Percentiles rank a stretch among this genome's conserved stretches.
Conservation (phyloP, 2,888 invertebrate genomes). For the Agonopterix heracliana region DNA sequence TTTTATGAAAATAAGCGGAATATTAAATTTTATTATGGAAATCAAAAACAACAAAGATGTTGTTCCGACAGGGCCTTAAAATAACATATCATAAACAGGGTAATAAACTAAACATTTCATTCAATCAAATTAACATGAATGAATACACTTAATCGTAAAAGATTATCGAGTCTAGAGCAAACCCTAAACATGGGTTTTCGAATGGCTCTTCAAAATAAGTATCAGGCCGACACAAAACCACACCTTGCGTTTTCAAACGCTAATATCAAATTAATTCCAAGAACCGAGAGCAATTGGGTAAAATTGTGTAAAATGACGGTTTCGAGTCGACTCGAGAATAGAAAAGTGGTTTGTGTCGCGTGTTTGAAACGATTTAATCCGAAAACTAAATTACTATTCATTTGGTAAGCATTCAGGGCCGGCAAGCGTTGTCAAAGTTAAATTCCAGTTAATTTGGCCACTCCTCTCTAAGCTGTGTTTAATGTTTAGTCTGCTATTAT, state of each 20-base stretch:
- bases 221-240: constrained; percentile 62
- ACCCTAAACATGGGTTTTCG: constrained; percentile 60
- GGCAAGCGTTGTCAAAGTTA: constrained; percentile 64
- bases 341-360: constrained; percentile 75
- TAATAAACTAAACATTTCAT: constrained; percentile 23
- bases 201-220: constrained; percentile 67
- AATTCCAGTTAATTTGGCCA: constrained; percentile 49
- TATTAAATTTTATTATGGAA: background rate
- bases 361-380: constrained; percentile 73
- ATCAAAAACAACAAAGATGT: background rate
- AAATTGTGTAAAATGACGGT: constrained; percentile 76
- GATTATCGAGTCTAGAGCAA: constrained; percentile 59
- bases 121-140: constrained; percentile 43
- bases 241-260: constrained; percentile 74
- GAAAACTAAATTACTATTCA: constrained; percentile 74
- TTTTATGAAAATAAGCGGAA: no score
- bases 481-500: constrained; percentile 3
- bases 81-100: constrained; percentile 29
- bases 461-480: constrained; percentile 25
- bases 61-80: constrained; percentile 8
- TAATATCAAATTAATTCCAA: constrained; percentile 75
- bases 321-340: constrained; percentile 65
- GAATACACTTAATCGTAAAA: constrained; percentile 50
- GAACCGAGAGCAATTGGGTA: constrained; percentile 73
- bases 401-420: constrained; percentile 67